Evolutionary conservation across 2,888 invertebrate genomes (phyloP), one percentile per base, ranked within the genome.

Genomic region (Itoplectis maculator): DNA sequence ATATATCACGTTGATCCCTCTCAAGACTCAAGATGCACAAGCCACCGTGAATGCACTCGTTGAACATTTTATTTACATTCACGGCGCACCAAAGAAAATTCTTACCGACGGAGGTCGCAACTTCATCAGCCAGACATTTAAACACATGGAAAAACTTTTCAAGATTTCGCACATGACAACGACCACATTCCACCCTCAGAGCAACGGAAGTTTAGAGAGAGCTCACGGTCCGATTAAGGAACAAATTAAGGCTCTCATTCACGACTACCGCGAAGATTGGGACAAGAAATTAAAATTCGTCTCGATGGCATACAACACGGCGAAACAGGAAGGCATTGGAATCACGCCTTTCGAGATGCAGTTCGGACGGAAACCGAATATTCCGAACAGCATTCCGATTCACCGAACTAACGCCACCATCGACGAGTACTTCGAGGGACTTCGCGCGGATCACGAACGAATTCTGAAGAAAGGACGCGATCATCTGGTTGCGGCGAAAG

Each of bases 291-390:
- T 37, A 13, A 42, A 69, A 23, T 69, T 54, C 18, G 40, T 54
- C 5, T 65, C 65, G 0, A 63, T 63, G 63, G 42, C 63, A 1
- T 63, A 42, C 40, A 42, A 63, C 13, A 63, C 45, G 0, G 42
- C 42, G 3, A 42, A 40, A 4, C 42, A 42, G 2, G 63, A 63
- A 42, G 63, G 63, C 9, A 63, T 13, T 7, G 18, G 23, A 1
- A 0, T 42, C 1, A 63, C 63, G 7, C 51, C 45, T n/a, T 66
- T 66, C 49, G 66, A 66, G 9, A 66, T 66, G 66, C 49, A 66
- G 49, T 66, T 47, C 29, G 66, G 47, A 8, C 49, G 66, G 0
- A 66, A 47, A 13, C 35, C 29, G 15, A 66, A 29, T 2, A 15
- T 47, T n/a, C 47, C 35, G 66, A 49, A 29, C 9, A 66, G 20